These are phyloP conservation scores for Hedya salicella DNA, from an alignment of 2,888 invertebrate species.

Conservation along the genomic window DNA sequence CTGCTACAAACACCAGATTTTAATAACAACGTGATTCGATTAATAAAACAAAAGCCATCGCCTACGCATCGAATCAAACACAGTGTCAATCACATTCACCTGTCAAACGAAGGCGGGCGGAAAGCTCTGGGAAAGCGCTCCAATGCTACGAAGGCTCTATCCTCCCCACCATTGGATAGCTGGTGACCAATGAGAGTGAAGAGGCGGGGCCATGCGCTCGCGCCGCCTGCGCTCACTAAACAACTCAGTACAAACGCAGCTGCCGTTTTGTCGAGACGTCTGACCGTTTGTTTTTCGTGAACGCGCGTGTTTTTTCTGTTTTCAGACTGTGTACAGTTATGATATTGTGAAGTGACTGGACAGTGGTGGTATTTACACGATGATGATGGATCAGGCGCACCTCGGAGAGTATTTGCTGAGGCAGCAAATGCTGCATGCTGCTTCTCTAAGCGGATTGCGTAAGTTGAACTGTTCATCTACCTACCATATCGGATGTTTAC, in stretches of 20 bases:
- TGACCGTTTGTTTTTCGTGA: constrained; percentile 69
- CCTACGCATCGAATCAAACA: constrained; percentile 67
- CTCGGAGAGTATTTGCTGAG: constrained; percentile 80
- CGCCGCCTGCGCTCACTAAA: constrained; percentile 69
- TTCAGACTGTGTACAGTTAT: constrained; percentile 52
- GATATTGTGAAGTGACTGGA: constrained; percentile 71
- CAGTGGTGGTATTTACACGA: constrained; percentile 52
- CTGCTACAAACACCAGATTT: constrained; percentile 11
- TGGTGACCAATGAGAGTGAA: constrained; percentile 62
- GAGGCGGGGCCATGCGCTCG: constrained; percentile 75
- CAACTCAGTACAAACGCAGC: constrained; percentile 76
- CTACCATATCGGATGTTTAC: not conserved
- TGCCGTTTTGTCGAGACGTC: constrained; percentile 71
- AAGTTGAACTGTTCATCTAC: constrained; percentile 54
- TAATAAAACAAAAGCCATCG: constrained; percentile 62
- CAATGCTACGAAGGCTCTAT: constrained; percentile 68
- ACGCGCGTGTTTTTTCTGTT: constrained; percentile 51
- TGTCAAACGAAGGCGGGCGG: constrained; percentile 75
- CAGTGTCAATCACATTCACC: constrained; percentile 71
- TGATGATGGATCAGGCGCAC: constrained; percentile 84
- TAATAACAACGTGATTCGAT: constrained; percentile 46
- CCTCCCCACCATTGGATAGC: constrained; percentile 65
- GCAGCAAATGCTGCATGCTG: constrained; percentile 81
- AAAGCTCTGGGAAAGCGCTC: constrained; percentile 69
- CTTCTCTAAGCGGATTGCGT: constrained; percentile 77